phyloP scores from a whole-genome alignment of 2,888 invertebrate genomes.

The Ferrisia virgata region DNA sequence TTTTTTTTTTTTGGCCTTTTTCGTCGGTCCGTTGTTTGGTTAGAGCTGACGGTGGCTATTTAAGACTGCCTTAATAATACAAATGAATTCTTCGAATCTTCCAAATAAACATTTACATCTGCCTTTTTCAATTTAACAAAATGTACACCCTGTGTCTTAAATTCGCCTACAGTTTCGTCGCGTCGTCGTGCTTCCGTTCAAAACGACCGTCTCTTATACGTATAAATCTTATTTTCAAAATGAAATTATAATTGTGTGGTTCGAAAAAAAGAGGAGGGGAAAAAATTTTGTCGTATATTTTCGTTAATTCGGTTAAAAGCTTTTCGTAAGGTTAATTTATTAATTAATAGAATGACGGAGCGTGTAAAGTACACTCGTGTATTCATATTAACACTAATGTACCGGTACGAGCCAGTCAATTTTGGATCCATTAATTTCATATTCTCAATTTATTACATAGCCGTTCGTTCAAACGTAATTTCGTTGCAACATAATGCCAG shows the following conservation, averaged over 20 bases:
- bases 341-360: conserved; percentile 19
- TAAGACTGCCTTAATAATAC: too few species aligned
- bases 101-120: neutral
- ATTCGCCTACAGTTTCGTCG: neutral
- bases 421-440: conserved; percentile 28
- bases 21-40: neutral
- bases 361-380: conserved; percentile 25
- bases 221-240: neutral
- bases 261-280: neutral
- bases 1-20: neutral
- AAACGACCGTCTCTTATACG: neutral
- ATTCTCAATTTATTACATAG: conserved; percentile 4
- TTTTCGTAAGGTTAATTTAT: conserved; percentile 1
- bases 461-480: conserved; percentile 5
- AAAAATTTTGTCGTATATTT: conserved; percentile 7
- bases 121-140: neutral
- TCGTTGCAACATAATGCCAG: conserved; percentile 25
- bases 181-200: neutral
- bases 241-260: neutral
- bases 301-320: conserved; percentile 19
- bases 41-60: neutral
- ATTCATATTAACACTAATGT: conserved; percentile 32
- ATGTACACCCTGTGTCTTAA: neutral
- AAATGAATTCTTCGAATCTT: conserved; percentile 8
- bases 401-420: conserved; percentile 12